phyloP scores from a whole-genome alignment of 2,888 invertebrate species.

The Mesoligia furuncula region DNA sequence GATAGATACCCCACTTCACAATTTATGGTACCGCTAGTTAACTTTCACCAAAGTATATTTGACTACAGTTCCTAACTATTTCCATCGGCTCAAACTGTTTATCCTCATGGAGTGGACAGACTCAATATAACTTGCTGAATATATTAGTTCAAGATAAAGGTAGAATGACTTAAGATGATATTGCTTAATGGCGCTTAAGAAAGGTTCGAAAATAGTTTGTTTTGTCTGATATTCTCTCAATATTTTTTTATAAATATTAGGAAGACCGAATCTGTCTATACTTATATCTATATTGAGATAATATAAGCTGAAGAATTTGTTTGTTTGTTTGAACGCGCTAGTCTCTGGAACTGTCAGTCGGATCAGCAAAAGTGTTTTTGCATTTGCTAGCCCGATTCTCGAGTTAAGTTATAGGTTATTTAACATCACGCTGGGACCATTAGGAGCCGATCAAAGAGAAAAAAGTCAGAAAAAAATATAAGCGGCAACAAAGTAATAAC shows the following conservation, averaged over 20 bases:
- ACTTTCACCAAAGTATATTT: conserved; percentile 62
- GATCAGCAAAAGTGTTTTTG: no score
- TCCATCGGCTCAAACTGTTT: conserved; percentile 55
- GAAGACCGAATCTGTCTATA: neutral
- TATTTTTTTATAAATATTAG: neutral
- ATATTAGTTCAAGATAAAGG: conserved; percentile 39
- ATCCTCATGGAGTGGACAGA: conserved; percentile 32
- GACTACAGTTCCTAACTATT: conserved; percentile 63
- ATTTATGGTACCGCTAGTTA: conserved; percentile 50
- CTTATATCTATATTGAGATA: neutral
- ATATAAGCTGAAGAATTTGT: no score
- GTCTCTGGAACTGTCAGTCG: no score
- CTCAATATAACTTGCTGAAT: conserved; percentile 42
- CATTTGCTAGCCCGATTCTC: no score
- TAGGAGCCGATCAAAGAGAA: no score
- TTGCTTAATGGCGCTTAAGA: conserved; percentile 40
- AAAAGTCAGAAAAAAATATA: no score
- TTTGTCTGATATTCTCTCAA: conserved; percentile 16
- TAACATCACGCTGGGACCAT: no score
- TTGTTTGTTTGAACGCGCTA: no score
- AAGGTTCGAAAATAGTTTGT: conserved; percentile 1
- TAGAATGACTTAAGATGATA: conserved; percentile 1
- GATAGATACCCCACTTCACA: conserved; percentile 51
- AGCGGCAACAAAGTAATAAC: no score
- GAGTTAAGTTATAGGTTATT: no score